Base-by-base conservation (phyloP, 2,113 vertebrate species). In the Arvicanthis niloticus region DNA sequence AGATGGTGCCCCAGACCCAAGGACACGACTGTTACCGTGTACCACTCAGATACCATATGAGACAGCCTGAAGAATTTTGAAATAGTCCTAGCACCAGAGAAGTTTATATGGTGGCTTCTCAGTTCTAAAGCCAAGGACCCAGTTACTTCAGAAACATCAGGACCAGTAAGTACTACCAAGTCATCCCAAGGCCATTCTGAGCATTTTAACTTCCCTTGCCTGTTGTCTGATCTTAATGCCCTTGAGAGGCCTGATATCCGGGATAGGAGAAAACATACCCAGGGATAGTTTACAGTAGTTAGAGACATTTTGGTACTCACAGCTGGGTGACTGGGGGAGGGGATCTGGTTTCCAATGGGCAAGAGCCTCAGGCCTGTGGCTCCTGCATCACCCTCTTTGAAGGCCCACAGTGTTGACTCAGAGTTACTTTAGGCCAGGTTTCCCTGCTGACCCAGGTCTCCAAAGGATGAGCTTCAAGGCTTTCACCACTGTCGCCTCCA, bases 121-220 rank as follows among this genome's bases (percentile, higher is more conserved):
- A 58, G 40, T 3, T 67, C n/a, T 34, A 31, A 31, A 67, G 40
- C 31, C 13, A 13, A 40, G 7, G 48, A 26, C 34, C 3, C 3
- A 3, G 2, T 4, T 10, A 21, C 31, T 80, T 78, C 31, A 68
- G 62, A 53, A 53, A 92, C 22, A 67, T 15, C 4, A 13, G 19
- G 1, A 2, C 37, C 0, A 7, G 9, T 21, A 1, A 7, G 9
- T 21, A 1, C 34, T 0, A 0, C 8, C 29, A 3, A 9, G 1
- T 48, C 56, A 53, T 70, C 45, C 29, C 2, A 6, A 0, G 10
- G 15, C 9, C 0, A 17, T 8, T n/a, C 12, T 2, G 0, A 45
- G 2, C 26, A 11, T 51, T 60, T 53, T 37, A 3, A 11, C 67
- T 45, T 34, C 17, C 31, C 31, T 29, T 7, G 56, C 31, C 3